Conservation (phyloP, 2,888 invertebrate species). For the Diachrysia chrysitis region DNA sequence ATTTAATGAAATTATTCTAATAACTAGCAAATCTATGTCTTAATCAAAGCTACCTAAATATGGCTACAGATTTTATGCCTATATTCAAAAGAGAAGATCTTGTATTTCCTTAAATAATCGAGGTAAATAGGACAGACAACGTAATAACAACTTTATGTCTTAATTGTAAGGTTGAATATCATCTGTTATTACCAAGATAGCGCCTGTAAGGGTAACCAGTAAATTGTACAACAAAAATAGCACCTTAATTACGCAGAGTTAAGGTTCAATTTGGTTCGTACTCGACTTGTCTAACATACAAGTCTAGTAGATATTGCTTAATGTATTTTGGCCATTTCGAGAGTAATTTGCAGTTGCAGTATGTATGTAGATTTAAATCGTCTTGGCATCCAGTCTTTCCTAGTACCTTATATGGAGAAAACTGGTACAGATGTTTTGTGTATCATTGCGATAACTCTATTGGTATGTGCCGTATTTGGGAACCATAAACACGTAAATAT, state of each 20-base stretch:
- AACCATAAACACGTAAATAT: too few relatives aligned
- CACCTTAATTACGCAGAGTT: neutral
- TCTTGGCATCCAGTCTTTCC: conserved; percentile 38
- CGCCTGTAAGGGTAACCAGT: neutral
- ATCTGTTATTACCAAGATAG: neutral
- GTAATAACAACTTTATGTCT: neutral
- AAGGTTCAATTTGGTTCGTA: neutral
- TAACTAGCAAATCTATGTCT: neutral
- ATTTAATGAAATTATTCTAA: neutral
- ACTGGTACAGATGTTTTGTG: conserved; percentile 24
- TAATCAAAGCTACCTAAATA: neutral
- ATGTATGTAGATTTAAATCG: conserved; percentile 51
- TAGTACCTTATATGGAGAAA: conserved; percentile 37
- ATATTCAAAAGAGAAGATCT: neutral
- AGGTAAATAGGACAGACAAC: neutral
- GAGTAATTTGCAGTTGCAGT: conserved; percentile 39
- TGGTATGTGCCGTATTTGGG: neutral
- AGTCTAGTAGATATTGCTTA: conserved; percentile 30
- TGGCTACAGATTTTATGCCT: conserved; percentile 4
- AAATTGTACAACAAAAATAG: neutral
- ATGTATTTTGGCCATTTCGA: conserved; percentile 44
- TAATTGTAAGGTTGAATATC: neutral
- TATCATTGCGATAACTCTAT: conserved; percentile 38
- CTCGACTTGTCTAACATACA: neutral
- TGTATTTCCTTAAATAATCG: neutral